Base-by-base conservation (phyloP, 1,140 invertebrate genomes). In the Drosophila athabasca region DNA sequence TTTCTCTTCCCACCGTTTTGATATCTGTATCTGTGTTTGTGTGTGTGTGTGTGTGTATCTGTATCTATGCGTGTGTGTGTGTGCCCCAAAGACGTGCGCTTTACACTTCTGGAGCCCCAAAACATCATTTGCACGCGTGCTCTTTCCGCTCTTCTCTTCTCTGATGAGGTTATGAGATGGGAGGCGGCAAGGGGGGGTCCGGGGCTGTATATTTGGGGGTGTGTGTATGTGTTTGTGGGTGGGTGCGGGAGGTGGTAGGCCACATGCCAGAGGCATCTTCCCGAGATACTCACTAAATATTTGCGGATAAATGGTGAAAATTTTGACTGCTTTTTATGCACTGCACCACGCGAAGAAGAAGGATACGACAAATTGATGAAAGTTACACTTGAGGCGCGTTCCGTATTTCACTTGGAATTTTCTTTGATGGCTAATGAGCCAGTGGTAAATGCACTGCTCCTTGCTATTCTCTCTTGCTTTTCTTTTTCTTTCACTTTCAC, bases 261-360 rank as follows among this genome's bases (percentile, higher is more conserved):
- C 31, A 35, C 31, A 35, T 9, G 49, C 61, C 67, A 68, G 49
- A 75, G 81, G 49, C 72, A 78, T 78, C 82, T 88, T 70, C 58
- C 11, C 11, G 35, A 79, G 81, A 81, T 90, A 91, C 90, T 91
- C 79, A 91, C 90, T 90, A 91, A 84, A 91, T 81, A 91, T 90
- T 90, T 91, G 90, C 67, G 90, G 90, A 91, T 89, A 89, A 85
- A 89, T 89, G 85, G 84, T 89, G 85, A 91, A 91, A 91, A 91
- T 91, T 90, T 91, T 91, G 90, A 90, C 83, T 78, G 77, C 70
- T 81, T 79, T 79, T 84, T 74, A 80, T 73, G 67, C 64, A 76
- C 80, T 62, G 53, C 57, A 72, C 64, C 51, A 71, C 53, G 52
- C 53, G 46, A 70, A 76, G 35, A 39, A 13, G 35, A 39, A 39